Evolutionary conservation across 2,888 invertebrate genomes (phyloP).

Genomic region (Drosophila quinaria): DNA sequence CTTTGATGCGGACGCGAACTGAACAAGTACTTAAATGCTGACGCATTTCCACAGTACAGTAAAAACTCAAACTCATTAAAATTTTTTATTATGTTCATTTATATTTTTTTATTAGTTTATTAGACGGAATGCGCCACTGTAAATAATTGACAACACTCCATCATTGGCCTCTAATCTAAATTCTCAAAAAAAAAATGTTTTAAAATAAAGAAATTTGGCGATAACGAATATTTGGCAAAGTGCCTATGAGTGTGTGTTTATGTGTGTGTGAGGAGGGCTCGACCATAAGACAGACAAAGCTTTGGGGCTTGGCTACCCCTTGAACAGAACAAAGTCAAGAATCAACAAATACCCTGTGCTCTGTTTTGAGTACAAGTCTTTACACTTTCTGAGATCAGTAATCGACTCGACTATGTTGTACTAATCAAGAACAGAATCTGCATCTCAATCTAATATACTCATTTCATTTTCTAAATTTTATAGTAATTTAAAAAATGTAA

Average conservation of each 20-base stretch:
- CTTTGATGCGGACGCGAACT: slow-evolving; percentile 40
- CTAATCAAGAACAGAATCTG: too few species aligned
- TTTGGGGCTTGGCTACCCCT: slow-evolving; percentile 45
- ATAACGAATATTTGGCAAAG: slow-evolving; percentile 31
- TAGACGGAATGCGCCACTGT: slow-evolving; percentile 22
- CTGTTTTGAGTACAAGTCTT: too few species aligned
- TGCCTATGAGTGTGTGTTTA: slow-evolving; percentile 17
- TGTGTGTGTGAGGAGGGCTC: slow-evolving; percentile 62
- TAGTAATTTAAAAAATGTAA: too few species aligned
- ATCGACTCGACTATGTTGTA: too few species aligned
- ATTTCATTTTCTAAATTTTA: too few species aligned
- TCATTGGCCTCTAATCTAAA: slow-evolving; percentile 45
- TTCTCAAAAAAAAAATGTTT: slow-evolving; percentile 11
- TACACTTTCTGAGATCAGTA: too few species aligned
- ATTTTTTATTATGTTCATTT: slow-evolving; percentile 14
- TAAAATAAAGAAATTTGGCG: slow-evolving; percentile 28
- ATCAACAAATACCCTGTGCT: neutral
- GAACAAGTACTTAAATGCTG: slow-evolving; percentile 6
- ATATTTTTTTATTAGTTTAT: slow-evolving; percentile 17
- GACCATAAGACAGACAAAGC: slow-evolving; percentile 42
- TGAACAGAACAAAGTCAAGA: slow-evolving; percentile 62
- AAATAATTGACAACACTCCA: slow-evolving; percentile 51
- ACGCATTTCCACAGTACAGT: slow-evolving; percentile 15
- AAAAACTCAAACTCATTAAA: slow-evolving; percentile 24
- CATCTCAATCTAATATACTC: too few species aligned